Base-by-base conservation (phyloP, 1,140 invertebrate species). In the Ganaspis sp. region DNA sequence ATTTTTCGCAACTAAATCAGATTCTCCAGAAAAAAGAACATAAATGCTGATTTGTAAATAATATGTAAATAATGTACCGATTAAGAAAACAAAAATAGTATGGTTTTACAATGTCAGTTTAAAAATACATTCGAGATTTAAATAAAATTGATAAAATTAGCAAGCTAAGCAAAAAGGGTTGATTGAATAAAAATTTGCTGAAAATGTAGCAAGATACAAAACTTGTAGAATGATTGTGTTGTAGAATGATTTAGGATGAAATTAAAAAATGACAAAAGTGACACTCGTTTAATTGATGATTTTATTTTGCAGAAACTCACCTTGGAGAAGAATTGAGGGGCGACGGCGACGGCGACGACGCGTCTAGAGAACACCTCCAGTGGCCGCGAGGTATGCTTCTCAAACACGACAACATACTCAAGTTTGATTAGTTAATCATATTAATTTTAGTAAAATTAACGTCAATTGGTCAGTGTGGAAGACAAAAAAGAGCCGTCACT, bases 401-500 rank as follows among this genome's bases (percentile, higher is more conserved):
- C 38, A 75, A 75, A 54, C 76, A 77, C 80, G 74, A 79, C 82
- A 81, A 78, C 74, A 45, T 79, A 77, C 77, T 77, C 76, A 77
- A 78, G 75, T 75, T 81, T 74, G 73, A 72, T 58, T 49, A 71
- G 72, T 75, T 72, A 69, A 75, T 77, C 42, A 64, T 82, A n/a
- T 45, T 19, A 58, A 40, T 19, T 19, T 54, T 34, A 17, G 3
- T 69, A 53, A 45, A 17, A 15, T 26, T 6, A 4, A 9, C 3
- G 38, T 26, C 72, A 45, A 69, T 17, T 74, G 54, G 40, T 69
- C n/a, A n/a, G 26, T 78, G 58, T 69, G 75, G 78, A 78, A 74
- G 76, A 69, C 74, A 77, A 54, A 73, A 75, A 76, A 74, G 58
- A 76, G 80, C 79, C 79, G 77, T 83, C 83, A 82, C 77, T 81